phyloP scores from a whole-genome alignment of 2,888 invertebrate species.

The Leucania comma region DNA sequence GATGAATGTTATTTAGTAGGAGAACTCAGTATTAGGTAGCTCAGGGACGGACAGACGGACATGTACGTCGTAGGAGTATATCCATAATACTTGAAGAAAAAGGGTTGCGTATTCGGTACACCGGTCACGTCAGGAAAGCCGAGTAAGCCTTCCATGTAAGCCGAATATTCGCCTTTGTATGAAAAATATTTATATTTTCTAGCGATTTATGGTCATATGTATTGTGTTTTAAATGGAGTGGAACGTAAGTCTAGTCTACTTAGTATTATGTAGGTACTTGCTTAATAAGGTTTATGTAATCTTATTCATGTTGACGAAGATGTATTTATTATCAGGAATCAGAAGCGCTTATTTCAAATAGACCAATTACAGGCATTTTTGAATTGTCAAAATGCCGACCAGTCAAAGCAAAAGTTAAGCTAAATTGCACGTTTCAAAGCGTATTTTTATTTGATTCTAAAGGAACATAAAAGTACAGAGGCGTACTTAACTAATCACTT shows the following conservation, averaged over 20 bases:
- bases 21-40: constrained; percentile 1
- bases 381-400: too few relatives aligned
- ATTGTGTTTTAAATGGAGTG: constrained; percentile 22
- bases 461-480: too few relatives aligned
- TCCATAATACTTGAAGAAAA: constrained; percentile 34
- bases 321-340: constrained; percentile 3
- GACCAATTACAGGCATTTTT: too few relatives aligned
- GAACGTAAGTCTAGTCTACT: constrained; percentile 17
- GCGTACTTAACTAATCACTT: too few relatives aligned
- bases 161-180: constrained; percentile 48
- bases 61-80: constrained; percentile 2
- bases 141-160: constrained; percentile 42
- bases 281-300: constrained; percentile 19
- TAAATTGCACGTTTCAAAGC: too few relatives aligned
- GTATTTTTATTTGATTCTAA: background rate
- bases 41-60: constrained; percentile 11
- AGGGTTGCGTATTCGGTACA: constrained; percentile 46
- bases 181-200: constrained; percentile 55
- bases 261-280: background rate
- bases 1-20: constrained; percentile 7
- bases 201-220: constrained; percentile 34
- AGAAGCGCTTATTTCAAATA: too few relatives aligned
- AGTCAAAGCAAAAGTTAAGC: too few relatives aligned
- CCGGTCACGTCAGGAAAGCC: constrained; percentile 54
- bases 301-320: background rate